Base-by-base conservation (phyloP, 2,888 invertebrate genomes). In the Cheilosia scutellata region DNA sequence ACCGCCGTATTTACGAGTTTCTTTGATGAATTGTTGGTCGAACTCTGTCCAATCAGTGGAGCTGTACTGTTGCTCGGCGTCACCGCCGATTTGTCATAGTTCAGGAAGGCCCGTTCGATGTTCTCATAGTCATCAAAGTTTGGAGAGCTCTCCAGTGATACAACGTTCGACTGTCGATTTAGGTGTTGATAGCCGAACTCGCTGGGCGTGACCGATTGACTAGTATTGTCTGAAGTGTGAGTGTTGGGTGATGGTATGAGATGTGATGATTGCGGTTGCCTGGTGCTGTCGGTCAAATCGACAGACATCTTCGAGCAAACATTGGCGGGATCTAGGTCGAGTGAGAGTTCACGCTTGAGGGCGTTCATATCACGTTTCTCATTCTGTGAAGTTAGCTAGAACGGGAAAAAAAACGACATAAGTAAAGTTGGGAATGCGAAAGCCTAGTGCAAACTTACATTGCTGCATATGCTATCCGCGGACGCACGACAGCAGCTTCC, bases 191-290 rank as follows among this genome's bases (percentile, higher is more conserved):
- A 93, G 65, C 93, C 92, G 88, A 90, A 93, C 87, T 93, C 93
- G 84, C 92, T 93, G 55, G 93, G 93, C 16, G 93, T 92, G 51
- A 92, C 91, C 83, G 93, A 93, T 87, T 92, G 93, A 90, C 93
- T 93, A 90, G 93, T 93, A 87, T 92, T 92, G 87, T 92, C 93
- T 29, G 89, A 89, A 16, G 89, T 89, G 42, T 88, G 88, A 37
- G 92, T 92, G 82, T 92, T 92, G 40, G 92, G 92, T 25, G 92
- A 92, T 70, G 91, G 90, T 58, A 90, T 88, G 78, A 58, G 87
- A 80, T 77, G 86, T 58, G 58, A 89, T 71, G 83, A 87, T 57
- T 75, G 78, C 9, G 58, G 90, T 89, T 68, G 89, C 87, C 20
- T 89, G 83, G 88, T 88, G 4, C 88, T 87, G 51, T 89, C 89